These are phyloP conservation scores for Psittacus erithacus DNA, from an alignment of 2,113 vertebrate genomes.

Conservation along the genomic window DNA sequence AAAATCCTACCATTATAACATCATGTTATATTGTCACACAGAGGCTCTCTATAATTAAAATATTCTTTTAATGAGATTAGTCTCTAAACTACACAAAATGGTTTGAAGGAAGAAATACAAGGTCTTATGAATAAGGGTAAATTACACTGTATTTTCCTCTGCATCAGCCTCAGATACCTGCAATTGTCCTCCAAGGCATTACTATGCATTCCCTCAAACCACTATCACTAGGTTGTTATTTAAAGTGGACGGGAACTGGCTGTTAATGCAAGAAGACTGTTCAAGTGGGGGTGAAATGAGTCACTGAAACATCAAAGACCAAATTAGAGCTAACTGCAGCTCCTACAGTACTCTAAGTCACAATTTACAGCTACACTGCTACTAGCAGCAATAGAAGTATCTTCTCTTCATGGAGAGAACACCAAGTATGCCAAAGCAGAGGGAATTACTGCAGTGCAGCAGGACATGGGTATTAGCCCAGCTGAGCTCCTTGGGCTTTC, in stretches of 20 bases:
- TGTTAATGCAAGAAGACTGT: not conserved
- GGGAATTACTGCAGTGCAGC: not conserved
- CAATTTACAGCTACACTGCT: not conserved
- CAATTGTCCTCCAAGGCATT: not conserved
- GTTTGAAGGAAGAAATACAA: not conserved
- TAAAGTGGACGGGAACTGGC: not conserved
- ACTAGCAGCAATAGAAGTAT: not conserved
- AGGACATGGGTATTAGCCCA: not conserved
- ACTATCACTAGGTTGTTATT: not conserved
- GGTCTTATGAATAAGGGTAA: not conserved
- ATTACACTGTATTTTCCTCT: not conserved
- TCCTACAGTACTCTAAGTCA: not conserved
- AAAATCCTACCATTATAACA: not conserved
- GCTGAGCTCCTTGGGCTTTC: not conserved
- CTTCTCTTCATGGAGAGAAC: not conserved
- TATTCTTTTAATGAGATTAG: not conserved
- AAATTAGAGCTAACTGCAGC: not conserved
- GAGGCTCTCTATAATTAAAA: not conserved
- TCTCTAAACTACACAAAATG: not conserved
- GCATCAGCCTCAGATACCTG: not conserved
- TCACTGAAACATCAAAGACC: not conserved
- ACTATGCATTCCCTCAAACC: not conserved
- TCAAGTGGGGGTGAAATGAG: not conserved
- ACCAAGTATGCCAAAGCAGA: not conserved
- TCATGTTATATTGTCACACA: rapidly evolving